Evolutionary conservation across 2,113 vertebrate species (phyloP).

Genomic region (Nothoprocta perdicaria): DNA sequence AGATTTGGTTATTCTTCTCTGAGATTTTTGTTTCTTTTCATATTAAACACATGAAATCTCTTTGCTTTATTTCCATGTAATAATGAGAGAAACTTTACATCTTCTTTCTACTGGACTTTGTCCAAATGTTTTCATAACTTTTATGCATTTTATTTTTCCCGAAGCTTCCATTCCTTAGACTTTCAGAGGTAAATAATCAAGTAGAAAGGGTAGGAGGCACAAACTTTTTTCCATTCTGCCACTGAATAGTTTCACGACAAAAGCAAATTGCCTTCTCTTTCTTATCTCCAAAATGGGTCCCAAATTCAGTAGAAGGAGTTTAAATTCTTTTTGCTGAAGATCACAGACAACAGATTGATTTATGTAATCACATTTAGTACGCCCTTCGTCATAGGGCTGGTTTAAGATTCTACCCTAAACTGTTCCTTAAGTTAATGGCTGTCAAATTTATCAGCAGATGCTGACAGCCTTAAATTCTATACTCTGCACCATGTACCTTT

Average conservation of each 20-base stretch:
- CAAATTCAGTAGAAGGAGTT: constrained; percentile 30
- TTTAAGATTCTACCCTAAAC: constrained; percentile 12
- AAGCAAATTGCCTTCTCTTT: constrained; percentile 40
- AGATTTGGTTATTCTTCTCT: constrained; percentile 35
- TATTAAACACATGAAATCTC: constrained; percentile 25
- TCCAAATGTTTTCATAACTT: not conserved
- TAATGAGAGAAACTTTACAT: not conserved
- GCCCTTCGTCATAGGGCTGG: not conserved
- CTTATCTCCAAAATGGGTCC: constrained; percentile 24
- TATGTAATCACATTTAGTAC: constrained; percentile 36
- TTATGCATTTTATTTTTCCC: not conserved
- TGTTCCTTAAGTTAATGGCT: not conserved
- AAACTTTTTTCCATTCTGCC: not conserved
- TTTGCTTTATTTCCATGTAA: not conserved
- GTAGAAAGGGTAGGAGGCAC: not conserved
- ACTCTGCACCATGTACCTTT: not conserved
- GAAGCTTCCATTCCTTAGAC: not conserved
- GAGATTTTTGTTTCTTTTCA: constrained; percentile 42
- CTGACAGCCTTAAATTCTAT: not conserved
- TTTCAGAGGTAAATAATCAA: constrained; percentile 12
- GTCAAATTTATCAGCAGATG: not conserved
- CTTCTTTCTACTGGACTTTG: not conserved
- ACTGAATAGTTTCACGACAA: constrained; percentile 13
- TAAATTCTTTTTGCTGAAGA: constrained; percentile 23
- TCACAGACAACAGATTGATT: not conserved